Base-by-base conservation (phyloP, 1,140 invertebrate species). In the Lepidurus couesii region DNA sequence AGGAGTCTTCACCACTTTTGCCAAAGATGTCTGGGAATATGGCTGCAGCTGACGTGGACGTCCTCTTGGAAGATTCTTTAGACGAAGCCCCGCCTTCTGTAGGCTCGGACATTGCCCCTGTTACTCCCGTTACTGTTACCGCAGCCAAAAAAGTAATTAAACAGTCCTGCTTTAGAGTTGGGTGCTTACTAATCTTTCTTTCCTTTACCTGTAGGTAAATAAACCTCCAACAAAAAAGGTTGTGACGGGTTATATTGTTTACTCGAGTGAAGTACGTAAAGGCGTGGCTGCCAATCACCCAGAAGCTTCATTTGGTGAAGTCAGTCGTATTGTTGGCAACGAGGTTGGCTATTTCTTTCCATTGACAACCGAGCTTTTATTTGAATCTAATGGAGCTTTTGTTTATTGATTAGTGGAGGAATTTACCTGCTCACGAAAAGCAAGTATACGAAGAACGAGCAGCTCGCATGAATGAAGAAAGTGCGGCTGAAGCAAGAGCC, bases 161-260 rank as follows among this genome's bases (percentile, higher is more conserved):
- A 43, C 78, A 82, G 77, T 78, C 81, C 79, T 80, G 78, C 81
- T 45, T 79, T 79, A 47, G 79, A 80, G 80, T 80, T 13, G 7
- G 4, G 6, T 21, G 8, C 13, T 82, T 82, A 77, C 80, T 77
- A 74, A 78, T 81, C n/a, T 73, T n/a, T 13, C 43, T 24, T 47
- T 43, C 44, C 76, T 75, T 65, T 65, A 13, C n/a, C 53, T 65
- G 53, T 65, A 65, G 75, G 34, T 75, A 42, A 45, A 77, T n/a
- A 16, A 26, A 9, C 43, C 44, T 4, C 44, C 77, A 16, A 65
- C 53, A 81, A 93, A 93, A 85, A 96, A 96, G 88, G 89, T 97
- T 81, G 93, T 98, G 80, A 98, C 96, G 82, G 97, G 97, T 11
- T 99, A 99, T 86, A 99, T 99, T 83, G 89, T 99, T 42, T 99